Conservation (phyloP, 1,140 invertebrate species). For the Anastatus disparis region DNA sequence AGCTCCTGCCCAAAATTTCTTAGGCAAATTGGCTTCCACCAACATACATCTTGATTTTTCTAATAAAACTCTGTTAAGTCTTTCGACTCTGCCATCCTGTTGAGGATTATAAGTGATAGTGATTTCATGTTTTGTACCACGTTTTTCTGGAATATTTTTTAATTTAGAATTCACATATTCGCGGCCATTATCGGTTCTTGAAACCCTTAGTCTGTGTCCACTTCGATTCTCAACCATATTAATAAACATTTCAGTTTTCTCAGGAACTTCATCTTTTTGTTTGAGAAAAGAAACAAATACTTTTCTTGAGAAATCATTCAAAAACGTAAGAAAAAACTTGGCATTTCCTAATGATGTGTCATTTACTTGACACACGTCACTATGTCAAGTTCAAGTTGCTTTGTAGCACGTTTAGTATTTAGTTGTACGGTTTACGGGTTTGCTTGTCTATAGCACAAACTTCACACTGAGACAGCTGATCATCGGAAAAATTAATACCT, state of each 20-base stretch:
- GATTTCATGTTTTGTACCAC: conserved; percentile 45
- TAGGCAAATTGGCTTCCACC: conserved; percentile 36
- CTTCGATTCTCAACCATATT: not conserved
- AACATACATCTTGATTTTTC: conserved; percentile 53
- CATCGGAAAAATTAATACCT: too few species aligned
- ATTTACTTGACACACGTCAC: not conserved
- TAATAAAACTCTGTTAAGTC: conserved; percentile 54
- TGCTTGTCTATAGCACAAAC: too few species aligned
- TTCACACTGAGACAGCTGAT: too few species aligned
- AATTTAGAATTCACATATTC: conserved; percentile 48
- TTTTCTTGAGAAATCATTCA: not conserved
- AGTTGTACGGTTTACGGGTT: too few species aligned
- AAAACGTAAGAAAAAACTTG: not conserved
- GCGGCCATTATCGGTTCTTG: conserved; percentile 45
- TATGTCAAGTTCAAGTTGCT: not conserved
- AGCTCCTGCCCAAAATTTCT: conserved; percentile 1
- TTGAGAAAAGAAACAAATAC: not conserved
- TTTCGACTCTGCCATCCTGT: conserved; percentile 58
- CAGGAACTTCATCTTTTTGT: not conserved
- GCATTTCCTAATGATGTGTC: not conserved
- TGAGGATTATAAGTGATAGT: conserved; percentile 53
- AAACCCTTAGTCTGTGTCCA: not conserved
- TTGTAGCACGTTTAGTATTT: too few species aligned
- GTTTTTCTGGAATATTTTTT: conserved; percentile 41
- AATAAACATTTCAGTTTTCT: not conserved